Evolutionary conservation across 2,888 invertebrate species (phyloP), one percentile per base, ranked within the genome.

Genomic region (Platyscelio sp.): DNA sequence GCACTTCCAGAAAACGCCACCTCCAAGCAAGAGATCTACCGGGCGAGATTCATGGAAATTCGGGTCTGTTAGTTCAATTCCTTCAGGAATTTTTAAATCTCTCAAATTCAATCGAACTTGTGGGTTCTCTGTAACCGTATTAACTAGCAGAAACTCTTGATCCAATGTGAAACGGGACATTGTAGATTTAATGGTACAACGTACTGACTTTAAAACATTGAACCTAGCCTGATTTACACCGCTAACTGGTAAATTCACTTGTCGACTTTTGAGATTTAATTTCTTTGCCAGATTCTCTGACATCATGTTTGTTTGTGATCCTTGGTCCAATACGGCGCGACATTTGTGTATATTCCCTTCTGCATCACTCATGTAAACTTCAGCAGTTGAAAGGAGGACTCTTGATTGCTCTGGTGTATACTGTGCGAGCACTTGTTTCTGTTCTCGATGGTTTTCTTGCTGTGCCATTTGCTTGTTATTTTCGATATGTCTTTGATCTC

Each of bases 301-400:
- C 13, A 71, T 38, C 38, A 71, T 40, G 22, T 71, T 71, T 18
- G 9, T 33, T 40, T 71, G 70, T n/a, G 70, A 71, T 15, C 56
- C 70, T 9, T 11, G n/a, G n/a, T 71, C 70, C 26, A 71, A 22
- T 22, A 71, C 38, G 15, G 40, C 70, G 13, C 70, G 27, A 40
- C 70, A 71, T 40, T 71, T 71, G 15, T 56, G 70, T 33, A 29
- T 13, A 22, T 71, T 56, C 4, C 70, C 70, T n/a, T 71, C 70
- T 5, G n/a, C n/a, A n/a, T 71, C 58, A 15, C 13, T 40, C 7
- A 71, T 26, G 43, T 71, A 71, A 22, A 71, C 40, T 26, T 54
- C 51, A 26, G 43, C 70, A 11, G 70, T 71, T 22, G 70, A 71
- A 1, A 71, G 58, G 15, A 71, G 20, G 4, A 56, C 56, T 15